phyloP scores from a whole-genome alignment of 2,113 vertebrate genomes.

The Parus major region DNA sequence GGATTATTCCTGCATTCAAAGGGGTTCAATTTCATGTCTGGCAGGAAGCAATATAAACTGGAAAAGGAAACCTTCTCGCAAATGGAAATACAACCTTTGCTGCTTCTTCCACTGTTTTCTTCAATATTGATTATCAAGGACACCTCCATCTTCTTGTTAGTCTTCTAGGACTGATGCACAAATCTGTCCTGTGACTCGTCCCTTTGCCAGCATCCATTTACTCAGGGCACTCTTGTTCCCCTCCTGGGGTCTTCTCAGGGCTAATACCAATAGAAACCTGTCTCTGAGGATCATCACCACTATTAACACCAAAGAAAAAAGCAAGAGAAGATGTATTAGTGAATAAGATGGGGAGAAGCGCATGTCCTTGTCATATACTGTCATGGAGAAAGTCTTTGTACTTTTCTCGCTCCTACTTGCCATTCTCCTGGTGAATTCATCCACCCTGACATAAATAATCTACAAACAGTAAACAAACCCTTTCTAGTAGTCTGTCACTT shows the following conservation, averaged over 20 bases:
- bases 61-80: not conserved
- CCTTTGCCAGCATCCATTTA: not conserved
- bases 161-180: not conserved
- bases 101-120: not conserved
- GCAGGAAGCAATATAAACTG: not conserved
- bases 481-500: not conserved
- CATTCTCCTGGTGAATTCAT: not conserved
- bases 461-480: not conserved
- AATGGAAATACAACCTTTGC: not conserved
- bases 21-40: not conserved
- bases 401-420: not conserved
- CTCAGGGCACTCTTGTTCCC: not conserved
- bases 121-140: not conserved
- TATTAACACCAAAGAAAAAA: not conserved
- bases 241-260: not conserved
- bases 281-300: not conserved
- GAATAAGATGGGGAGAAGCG: not conserved
- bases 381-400: not conserved
- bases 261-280: not conserved
- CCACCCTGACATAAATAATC: not conserved
- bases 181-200: fast-evolving
- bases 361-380: not conserved
- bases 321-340: not conserved
- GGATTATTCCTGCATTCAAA: not conserved
- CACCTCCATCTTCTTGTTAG: not conserved